Evolutionary conservation across 2,113 vertebrate species (phyloP), one percentile per base, ranked within the genome.

Genomic region (Apeltes quadracus): DNA sequence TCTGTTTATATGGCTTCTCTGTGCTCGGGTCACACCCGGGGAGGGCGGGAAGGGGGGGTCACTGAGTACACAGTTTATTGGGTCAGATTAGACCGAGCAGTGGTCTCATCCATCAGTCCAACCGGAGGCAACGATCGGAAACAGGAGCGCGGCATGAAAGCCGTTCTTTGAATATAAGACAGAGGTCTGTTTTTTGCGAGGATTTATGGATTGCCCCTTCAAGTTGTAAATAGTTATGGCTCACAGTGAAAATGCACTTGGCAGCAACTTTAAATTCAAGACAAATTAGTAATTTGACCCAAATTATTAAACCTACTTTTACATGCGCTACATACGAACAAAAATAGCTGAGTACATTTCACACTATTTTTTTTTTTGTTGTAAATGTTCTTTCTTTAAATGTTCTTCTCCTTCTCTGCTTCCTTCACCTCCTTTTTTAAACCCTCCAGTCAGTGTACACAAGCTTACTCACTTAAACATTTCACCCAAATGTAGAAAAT

Each of bases 401-500:
- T 38, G 36, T 50, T 7, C 56, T 15, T 36, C 10, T 20, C 39
- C 22, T 38, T 5, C 12, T 25, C 20, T 7, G 8, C 27, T 55
- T 72, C 29, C 34, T 61, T 68, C 14, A 7, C 32, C 18, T 57
- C 38, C 1, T 62, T 22, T 51, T 43, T 11, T 57, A 53, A 76
- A 76, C 32, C 10, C 22, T 46, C 29, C 32, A 14, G 44, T 69
- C 64, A 12, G 57, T 65, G 14, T 34, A 56, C 50, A n/a, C 27
- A 11, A 55, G 29, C 53, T 46, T 39, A 72, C 76, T 51, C 34
- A 23, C 65, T 79, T 71, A 63, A 1, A 25, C 76, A 61, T 72
- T 73, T 72, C 68, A 53, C 69, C 69, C 54, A 75, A 62, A 82
- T 61, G 69, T 32, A 59, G 62, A 71, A 87, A 83, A 77, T 70